These are phyloP conservation scores for Eurytoma adleriae DNA, from an alignment of 2,888 invertebrate species.

Conservation along the genomic window DNA sequence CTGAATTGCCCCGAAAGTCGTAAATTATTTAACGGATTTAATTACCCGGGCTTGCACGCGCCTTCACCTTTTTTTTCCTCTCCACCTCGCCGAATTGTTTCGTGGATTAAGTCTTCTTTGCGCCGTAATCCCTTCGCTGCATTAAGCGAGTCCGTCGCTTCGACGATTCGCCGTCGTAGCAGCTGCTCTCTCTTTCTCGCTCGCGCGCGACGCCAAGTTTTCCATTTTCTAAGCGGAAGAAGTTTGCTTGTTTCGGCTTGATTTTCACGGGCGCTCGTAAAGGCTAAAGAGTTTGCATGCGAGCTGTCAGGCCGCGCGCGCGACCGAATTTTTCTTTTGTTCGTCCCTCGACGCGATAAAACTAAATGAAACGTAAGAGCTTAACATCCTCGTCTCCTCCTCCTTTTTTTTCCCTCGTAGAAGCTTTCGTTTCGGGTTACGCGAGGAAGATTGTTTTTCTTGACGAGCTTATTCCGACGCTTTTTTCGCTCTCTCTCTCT, in stretches of 20 bases:
- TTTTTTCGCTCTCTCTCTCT: neutral
- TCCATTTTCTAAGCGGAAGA: neutral
- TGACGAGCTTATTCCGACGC: neutral
- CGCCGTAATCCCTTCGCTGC: conserved; percentile 25
- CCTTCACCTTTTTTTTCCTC: conserved; percentile 47
- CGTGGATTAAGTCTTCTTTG: conserved; percentile 35
- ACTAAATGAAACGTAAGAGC: conserved; percentile 45
- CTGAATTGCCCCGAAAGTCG: conserved; percentile 56
- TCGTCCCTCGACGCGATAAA: conserved; percentile 8
- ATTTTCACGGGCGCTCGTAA: conserved; percentile 4
- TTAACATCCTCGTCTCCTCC: conserved; percentile 8
- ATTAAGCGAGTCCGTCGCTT: conserved; percentile 30
- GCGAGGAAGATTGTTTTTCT: conserved; percentile 45
- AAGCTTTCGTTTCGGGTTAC: conserved; percentile 27
- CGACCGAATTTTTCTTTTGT: neutral
- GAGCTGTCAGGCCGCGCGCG: neutral
- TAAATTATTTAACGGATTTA: conserved; percentile 70
- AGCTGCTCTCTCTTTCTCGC: neutral
- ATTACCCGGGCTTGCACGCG: conserved; percentile 61
- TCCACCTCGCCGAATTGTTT: conserved; percentile 4
- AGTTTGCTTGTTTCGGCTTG: conserved; percentile 22
- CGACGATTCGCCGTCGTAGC: neutral
- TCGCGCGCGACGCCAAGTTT: neutral
- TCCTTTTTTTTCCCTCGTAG: neutral
- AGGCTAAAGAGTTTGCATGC: conserved; percentile 27